Evolutionary conservation across 2,888 invertebrate genomes (phyloP).

Genomic region (Stenolophus ochropezus): DNA sequence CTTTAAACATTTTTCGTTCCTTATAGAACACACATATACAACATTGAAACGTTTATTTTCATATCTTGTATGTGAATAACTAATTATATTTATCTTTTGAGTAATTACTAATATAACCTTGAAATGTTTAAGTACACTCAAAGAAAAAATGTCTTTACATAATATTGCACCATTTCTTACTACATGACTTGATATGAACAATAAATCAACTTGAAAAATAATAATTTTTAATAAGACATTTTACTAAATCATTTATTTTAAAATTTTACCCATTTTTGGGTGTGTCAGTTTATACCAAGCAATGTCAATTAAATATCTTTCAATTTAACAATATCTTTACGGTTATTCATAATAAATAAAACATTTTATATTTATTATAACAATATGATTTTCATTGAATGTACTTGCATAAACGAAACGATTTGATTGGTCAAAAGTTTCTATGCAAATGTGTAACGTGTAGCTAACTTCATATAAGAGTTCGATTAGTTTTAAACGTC

Average conservation of each 20-base stretch:
- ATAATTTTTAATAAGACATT: no score
- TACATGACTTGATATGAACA: no score
- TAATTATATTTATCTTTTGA: not conserved
- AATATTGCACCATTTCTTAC: not conserved
- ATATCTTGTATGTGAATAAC: not conserved
- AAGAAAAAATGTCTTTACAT: not conserved
- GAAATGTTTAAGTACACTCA: not conserved
- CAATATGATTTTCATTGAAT: not conserved
- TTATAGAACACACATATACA: not conserved
- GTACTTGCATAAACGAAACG: not conserved
- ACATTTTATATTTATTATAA: not conserved
- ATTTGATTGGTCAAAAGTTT: not conserved
- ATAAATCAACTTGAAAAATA: no score
- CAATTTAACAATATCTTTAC: no score
- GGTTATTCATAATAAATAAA: no score
- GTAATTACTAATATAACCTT: not conserved
- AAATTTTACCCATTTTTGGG: no score
- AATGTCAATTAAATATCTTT: no score
- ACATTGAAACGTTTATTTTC: not conserved
- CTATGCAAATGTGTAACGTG: not conserved
- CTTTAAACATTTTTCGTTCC: not conserved
- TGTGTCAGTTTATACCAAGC: no score
- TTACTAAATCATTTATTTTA: no score
- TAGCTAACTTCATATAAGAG: not conserved
- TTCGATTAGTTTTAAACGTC: constrained; percentile 42